A percentile compares a stretch with the other conserved stretches of the same genome.
Evolutionary conservation across 2,797 vertebrate genomes (phyloP).

Genomic region (Hapalemur alaotrensis): DNA sequence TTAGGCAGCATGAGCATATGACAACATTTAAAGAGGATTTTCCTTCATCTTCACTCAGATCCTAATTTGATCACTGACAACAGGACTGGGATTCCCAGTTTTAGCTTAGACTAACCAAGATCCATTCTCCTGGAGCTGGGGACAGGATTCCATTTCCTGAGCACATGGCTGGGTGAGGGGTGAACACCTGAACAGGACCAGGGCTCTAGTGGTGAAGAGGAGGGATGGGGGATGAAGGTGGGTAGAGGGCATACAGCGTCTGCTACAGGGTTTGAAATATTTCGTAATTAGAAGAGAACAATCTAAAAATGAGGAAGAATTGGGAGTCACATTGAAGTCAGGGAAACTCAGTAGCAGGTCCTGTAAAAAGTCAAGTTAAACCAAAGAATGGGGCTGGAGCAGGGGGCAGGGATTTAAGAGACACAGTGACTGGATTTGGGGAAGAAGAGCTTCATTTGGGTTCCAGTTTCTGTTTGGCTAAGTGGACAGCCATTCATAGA

Average conservation of each 20-base stretch:
- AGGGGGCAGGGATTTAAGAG: not conserved
- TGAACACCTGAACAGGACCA: not conserved
- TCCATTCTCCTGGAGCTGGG: not conserved
- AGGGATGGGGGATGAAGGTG: not conserved
- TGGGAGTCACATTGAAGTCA: not conserved
- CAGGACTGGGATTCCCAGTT: not conserved
- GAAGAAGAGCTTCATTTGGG: not conserved
- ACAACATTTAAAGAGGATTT: not conserved
- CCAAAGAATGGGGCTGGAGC: not conserved
- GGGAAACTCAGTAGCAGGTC: not conserved
- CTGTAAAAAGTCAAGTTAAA: not conserved
- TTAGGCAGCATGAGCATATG: not conserved
- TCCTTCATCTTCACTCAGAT: not conserved
- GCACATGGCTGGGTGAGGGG: not conserved
- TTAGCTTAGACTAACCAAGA: not conserved
- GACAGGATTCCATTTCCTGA: not conserved
- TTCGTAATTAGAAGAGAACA: not conserved
- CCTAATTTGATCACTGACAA: not conserved
- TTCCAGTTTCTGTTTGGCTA: not conserved
- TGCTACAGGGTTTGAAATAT: not conserved
- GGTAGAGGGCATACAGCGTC: not conserved
- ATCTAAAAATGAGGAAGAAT: not conserved
- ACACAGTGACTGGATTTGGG: accelerated
- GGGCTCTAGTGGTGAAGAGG: not conserved
- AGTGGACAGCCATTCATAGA: not conserved